Percentiles rank a stretch among this genome's conserved stretches.
Evolutionary conservation across 2,888 invertebrate species (phyloP).

Genomic region (Ennomos fuscantarius): DNA sequence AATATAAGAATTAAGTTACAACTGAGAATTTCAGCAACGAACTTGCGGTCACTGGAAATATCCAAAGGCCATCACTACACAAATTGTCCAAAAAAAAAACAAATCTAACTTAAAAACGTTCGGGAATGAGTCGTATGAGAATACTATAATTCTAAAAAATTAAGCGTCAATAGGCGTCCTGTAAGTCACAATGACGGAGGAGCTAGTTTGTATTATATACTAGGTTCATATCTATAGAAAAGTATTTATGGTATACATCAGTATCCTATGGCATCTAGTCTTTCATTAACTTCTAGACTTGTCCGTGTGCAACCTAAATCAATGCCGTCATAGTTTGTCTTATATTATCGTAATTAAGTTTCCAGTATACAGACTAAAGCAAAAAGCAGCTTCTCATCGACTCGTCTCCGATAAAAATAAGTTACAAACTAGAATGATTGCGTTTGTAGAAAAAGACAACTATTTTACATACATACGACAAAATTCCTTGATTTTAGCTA

Average conservation of each 20-base stretch:
- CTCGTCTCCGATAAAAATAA: constrained; percentile 64
- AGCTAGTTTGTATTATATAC: constrained; percentile 2
- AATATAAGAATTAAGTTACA: constrained; percentile 47
- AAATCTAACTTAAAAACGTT: constrained; percentile 63
- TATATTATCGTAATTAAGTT: constrained; percentile 1
- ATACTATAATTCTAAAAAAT: constrained; percentile 41
- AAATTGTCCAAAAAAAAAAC: constrained; percentile 68
- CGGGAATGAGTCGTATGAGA: constrained; percentile 63
- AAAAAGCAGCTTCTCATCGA: constrained; percentile 52
- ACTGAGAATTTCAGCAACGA: constrained; percentile 55
- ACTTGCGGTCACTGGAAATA: constrained; percentile 52
- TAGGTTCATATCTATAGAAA: constrained; percentile 13
- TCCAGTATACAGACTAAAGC: constrained; percentile 32
- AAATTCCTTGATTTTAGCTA: constrained; percentile 53
- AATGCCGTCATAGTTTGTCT: constrained; percentile 7
- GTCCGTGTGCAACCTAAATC: constrained; percentile 14
- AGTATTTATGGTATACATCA: constrained; percentile 4
- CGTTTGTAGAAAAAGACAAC: constrained; percentile 69
- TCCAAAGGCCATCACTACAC: constrained; percentile 51
- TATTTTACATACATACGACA: constrained; percentile 71
- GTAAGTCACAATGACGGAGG: neutral
- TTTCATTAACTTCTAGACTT: constrained; percentile 3
- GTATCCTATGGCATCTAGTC: constrained; percentile 17
- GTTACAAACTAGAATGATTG: constrained; percentile 80
- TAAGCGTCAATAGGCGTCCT: constrained; percentile 29